Percentiles rank a stretch among this genome's conserved stretches.
These are phyloP conservation scores for Anthophora plumipes DNA, from an alignment of 2,888 invertebrate species.

Conservation along the genomic window DNA sequence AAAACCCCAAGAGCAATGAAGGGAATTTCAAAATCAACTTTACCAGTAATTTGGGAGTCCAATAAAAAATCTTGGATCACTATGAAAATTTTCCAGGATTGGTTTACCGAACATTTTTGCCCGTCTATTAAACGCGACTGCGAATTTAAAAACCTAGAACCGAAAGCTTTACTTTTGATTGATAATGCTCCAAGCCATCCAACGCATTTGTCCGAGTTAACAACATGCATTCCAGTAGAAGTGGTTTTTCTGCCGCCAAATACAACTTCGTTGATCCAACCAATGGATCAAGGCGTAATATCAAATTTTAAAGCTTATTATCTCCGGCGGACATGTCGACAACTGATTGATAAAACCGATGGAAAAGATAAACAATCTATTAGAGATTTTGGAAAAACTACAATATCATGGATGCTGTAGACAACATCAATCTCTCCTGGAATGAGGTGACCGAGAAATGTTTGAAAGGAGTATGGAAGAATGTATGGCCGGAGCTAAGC, in stretches of 20 bases:
- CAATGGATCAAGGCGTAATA: slow-evolving; percentile 71
- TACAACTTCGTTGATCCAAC: slow-evolving; percentile 69
- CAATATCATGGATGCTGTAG: slow-evolving; percentile 59
- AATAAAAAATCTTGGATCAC: slow-evolving; percentile 64
- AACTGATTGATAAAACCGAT: too few relatives aligned
- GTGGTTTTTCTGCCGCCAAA: slow-evolving; percentile 62
- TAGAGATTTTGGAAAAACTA: too few relatives aligned
- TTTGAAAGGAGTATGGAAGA: slow-evolving; percentile 43
- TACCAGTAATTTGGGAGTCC: slow-evolving; percentile 55
- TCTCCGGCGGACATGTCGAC: slow-evolving; percentile 56
- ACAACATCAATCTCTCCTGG: slow-evolving; percentile 54
- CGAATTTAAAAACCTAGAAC: slow-evolving; percentile 44
- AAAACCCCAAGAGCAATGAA: slow-evolving; percentile 58
- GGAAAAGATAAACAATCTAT: too few relatives aligned
- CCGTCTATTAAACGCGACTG: slow-evolving; percentile 62
- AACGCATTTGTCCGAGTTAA: slow-evolving; percentile 38
- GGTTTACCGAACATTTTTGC: slow-evolving; percentile 64
- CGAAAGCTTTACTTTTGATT: slow-evolving; percentile 62
- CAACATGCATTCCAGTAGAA: slow-evolving; percentile 48
- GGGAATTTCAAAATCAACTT: slow-evolving; percentile 47
- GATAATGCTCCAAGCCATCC: slow-evolving; percentile 67
- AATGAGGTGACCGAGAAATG: slow-evolving; percentile 56
- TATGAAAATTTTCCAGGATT: slow-evolving; percentile 47
- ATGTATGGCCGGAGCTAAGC: slow-evolving; percentile 39
- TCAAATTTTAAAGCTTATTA: slow-evolving; percentile 71